These are phyloP conservation scores for Nettapus auritus DNA, from an alignment of 2,113 vertebrate species.

Conservation along the genomic window DNA sequence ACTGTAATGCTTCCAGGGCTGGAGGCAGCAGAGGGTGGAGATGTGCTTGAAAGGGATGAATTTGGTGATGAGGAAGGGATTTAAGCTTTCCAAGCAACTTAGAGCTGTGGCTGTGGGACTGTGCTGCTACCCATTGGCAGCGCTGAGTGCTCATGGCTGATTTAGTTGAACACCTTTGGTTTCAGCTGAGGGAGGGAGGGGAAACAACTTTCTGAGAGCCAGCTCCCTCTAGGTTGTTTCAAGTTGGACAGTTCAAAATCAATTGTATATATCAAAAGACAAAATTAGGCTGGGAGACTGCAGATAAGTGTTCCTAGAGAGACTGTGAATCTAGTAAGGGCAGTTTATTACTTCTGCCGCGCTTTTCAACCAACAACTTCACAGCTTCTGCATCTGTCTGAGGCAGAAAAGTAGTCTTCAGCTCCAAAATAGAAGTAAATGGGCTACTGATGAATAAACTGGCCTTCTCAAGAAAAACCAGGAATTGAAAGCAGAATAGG, in stretches of 20 bases:
- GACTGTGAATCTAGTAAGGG: neutral
- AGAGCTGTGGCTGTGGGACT: neutral
- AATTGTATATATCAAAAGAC: neutral
- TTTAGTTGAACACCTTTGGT: neutral
- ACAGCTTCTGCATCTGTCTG: neutral
- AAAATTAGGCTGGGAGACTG: neutral
- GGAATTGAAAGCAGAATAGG: neutral
- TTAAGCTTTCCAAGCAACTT: neutral
- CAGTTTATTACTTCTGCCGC: neutral
- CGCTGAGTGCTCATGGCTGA: neutral
- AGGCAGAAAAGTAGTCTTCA: neutral
- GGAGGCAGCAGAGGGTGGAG: neutral
- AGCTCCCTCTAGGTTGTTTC: neutral
- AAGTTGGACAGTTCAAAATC: neutral
- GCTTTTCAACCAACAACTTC: neutral
- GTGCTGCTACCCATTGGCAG: rapidly evolving
- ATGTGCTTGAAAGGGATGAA: neutral
- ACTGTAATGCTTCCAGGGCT: neutral
- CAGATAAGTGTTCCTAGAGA: neutral
- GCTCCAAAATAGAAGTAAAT: neutral
- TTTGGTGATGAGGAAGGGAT: neutral
- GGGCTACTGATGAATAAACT: neutral
- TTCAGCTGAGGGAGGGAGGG: neutral
- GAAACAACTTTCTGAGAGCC: neutral
- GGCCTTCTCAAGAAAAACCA: neutral